Evolutionary conservation across 1,140 invertebrate genomes (phyloP).

Genomic region (Sinonovacula constricta): DNA sequence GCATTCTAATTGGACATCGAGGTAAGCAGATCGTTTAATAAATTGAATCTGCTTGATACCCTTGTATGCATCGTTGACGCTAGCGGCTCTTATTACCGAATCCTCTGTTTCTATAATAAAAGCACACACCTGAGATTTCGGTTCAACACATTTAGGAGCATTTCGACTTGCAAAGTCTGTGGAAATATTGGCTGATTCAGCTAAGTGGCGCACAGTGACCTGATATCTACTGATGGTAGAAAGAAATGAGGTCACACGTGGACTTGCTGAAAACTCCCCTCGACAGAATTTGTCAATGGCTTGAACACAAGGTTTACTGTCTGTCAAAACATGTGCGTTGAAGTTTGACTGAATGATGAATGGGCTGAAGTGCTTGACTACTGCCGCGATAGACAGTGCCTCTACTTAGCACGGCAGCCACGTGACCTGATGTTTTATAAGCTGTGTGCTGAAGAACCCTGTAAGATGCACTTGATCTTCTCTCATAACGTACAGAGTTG

Average conservation of each 20-base stretch:
- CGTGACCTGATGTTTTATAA: slow-evolving; percentile 5
- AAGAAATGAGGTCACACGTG: slow-evolving; percentile 49
- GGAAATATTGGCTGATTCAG: slow-evolving; percentile 31
- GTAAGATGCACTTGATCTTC: slow-evolving; percentile 11
- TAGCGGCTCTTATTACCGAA: slow-evolving; percentile 6
- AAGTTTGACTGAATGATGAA: no score
- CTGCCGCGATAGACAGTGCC: background rate
- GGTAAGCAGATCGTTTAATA: slow-evolving; percentile 30
- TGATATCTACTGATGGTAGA: slow-evolving; percentile 33
- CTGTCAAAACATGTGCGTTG: no score
- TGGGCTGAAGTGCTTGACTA: slow-evolving; percentile 56
- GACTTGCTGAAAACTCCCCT: no score
- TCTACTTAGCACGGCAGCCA: slow-evolving; percentile 30
- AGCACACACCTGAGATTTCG: no score
- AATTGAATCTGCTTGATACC: slow-evolving; percentile 9
- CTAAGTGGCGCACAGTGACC: slow-evolving; percentile 24
- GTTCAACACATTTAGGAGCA: slow-evolving; percentile 20
- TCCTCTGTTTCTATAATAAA: no score
- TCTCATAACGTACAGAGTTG: slow-evolving; percentile 36
- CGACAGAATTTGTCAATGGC: no score
- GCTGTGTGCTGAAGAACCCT: slow-evolving; percentile 51
- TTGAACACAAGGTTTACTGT: no score
- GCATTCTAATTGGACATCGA: slow-evolving; percentile 40
- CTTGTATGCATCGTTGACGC: slow-evolving; percentile 11
- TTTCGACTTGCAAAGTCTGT: slow-evolving; percentile 53